Evolutionary conservation across 53 echinoderm and acorn worm genomes (phyloP).

Genomic region (Stichopus horrens): DNA sequence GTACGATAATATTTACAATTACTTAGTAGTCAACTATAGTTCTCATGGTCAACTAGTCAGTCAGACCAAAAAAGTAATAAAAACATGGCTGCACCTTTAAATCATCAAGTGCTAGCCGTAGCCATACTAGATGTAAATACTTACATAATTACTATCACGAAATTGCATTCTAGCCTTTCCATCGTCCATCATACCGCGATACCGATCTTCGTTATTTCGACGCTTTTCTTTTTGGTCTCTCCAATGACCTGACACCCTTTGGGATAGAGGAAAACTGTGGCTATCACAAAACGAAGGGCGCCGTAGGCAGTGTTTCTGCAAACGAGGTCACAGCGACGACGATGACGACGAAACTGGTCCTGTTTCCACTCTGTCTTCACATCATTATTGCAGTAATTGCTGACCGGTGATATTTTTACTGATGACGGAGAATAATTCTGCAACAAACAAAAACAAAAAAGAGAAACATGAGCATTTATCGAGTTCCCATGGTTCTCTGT

Average conservation of each 20-base stretch:
- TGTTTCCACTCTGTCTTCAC: not conserved
- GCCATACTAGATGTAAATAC: not conserved
- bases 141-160: slow-evolving; percentile 20
- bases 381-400: not conserved
- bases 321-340: not conserved
- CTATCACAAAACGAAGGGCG: not conserved
- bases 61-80: too few relatives aligned
- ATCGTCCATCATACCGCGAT: slow-evolving; percentile 7
- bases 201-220: not conserved
- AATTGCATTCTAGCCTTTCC: not conserved
- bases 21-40: too few relatives aligned
- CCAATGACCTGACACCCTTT: slow-evolving; percentile 20
- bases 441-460: too few relatives aligned
- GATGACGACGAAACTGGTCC: not conserved
- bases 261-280: not conserved
- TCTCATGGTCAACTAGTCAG: too few relatives aligned
- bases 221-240: not conserved
- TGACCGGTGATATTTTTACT: not conserved
- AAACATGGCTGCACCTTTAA: too few relatives aligned
- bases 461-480: too few relatives aligned
- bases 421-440: too few relatives aligned
- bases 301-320: not conserved
- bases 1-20: too few relatives aligned
- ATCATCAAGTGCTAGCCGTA: too few relatives aligned
- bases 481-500: too few relatives aligned